These are phyloP conservation scores for Agrilus planipennis DNA, from an alignment of 1,140 invertebrate genomes.

Conservation along the genomic window DNA sequence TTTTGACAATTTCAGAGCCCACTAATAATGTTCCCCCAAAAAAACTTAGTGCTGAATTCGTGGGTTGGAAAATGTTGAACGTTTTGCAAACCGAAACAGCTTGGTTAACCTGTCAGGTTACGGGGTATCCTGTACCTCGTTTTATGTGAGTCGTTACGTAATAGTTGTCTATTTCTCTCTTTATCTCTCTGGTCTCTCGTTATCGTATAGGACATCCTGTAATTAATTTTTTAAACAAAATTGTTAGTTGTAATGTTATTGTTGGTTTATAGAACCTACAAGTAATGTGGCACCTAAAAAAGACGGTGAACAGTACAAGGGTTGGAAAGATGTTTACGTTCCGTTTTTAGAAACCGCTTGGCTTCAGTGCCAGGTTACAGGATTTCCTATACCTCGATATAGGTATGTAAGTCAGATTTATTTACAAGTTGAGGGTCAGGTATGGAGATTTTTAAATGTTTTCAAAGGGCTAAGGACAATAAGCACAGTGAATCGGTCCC, in stretches of 20 bases:
- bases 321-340: conserved; percentile 54
- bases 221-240: too few relatives aligned
- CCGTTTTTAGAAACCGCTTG: conserved; percentile 42
- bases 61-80: conserved; percentile 53
- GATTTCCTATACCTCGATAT: conserved; percentile 53
- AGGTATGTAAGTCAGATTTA: conserved; percentile 39
- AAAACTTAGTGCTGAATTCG: conserved; percentile 50
- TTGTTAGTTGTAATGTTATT: too few relatives aligned
- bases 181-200: too few relatives aligned
- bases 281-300: conserved; percentile 42
- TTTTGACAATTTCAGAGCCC: conserved; percentile 34
- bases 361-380: conserved; percentile 54
- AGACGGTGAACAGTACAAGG: conserved; percentile 51
- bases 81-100: conserved; percentile 41
- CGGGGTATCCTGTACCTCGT: conserved; percentile 52
- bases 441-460: not conserved
- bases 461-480: not conserved
- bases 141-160: conserved; percentile 55
- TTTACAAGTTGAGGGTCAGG: too few relatives aligned
- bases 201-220: too few relatives aligned
- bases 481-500: not conserved
- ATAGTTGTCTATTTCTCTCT: too few relatives aligned
- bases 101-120: conserved; percentile 54
- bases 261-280: conserved; percentile 36
- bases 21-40: conserved; percentile 37